Conservation (phyloP, 2,888 invertebrate genomes). For the Drosophila meridiana region DNA sequence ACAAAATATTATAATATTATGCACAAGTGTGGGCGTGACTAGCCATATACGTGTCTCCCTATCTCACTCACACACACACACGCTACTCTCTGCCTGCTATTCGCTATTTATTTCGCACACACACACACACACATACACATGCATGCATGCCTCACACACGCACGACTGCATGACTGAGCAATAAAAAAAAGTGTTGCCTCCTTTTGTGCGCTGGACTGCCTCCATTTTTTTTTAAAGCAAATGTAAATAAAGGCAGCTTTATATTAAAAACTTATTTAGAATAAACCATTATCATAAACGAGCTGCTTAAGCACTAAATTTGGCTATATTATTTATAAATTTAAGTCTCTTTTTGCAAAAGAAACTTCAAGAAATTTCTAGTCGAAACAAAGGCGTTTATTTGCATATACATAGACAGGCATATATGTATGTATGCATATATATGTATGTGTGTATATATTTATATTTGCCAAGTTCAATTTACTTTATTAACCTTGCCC, state of each 20-base stretch:
- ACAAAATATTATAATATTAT: slow-evolving; percentile 49
- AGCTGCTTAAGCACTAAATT: neutral
- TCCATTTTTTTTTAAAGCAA: neutral
- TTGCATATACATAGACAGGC: neutral
- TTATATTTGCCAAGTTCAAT: neutral
- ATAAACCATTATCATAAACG: neutral
- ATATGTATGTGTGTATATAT: neutral
- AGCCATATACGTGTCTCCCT: slow-evolving; percentile 10
- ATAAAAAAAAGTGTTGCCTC: slow-evolving; percentile 51
- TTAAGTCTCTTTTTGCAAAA: neutral
- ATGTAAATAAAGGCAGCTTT: slow-evolving; percentile 8
- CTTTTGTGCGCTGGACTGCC: slow-evolving; percentile 37
- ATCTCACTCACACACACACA: neutral
- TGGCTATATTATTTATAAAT: neutral
- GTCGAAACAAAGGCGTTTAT: neutral
- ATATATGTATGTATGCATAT: neutral
- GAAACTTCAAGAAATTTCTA: neutral
- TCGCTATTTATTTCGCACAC: neutral
- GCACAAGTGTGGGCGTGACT: slow-evolving; percentile 45
- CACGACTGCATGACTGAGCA: slow-evolving; percentile 45
- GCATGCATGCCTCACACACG: slow-evolving; percentile 25
- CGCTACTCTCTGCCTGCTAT: neutral
- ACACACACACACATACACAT: neutral
- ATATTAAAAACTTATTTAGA: slow-evolving; percentile 2
- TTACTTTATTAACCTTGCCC: slow-evolving; percentile 7